phyloP scores from a whole-genome alignment of 2,888 invertebrate species.

The Aleiodes alternator region DNA sequence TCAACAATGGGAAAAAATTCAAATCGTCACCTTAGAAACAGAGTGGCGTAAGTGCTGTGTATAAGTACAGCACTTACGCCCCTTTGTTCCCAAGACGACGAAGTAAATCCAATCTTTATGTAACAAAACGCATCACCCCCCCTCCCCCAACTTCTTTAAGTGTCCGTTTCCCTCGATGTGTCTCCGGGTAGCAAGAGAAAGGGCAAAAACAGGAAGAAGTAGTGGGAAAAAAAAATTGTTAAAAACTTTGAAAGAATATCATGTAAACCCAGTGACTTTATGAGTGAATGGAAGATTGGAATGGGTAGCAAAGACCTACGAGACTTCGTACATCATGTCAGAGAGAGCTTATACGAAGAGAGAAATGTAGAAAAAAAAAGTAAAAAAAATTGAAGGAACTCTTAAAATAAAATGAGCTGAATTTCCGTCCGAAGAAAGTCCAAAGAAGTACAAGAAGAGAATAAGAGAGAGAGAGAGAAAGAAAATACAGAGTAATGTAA shows the following conservation, averaged over 20 bases:
- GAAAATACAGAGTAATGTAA: not conserved
- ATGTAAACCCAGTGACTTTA: conserved; percentile 33
- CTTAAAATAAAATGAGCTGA: conserved; percentile 1
- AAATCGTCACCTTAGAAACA: too few relatives aligned
- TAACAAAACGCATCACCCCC: too few relatives aligned
- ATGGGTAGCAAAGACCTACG: conserved; percentile 4
- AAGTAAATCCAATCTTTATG: too few relatives aligned
- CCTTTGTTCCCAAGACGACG: too few relatives aligned
- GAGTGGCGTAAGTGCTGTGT: too few relatives aligned
- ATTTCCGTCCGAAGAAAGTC: conserved; percentile 25
- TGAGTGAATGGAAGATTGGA: conserved; percentile 12
- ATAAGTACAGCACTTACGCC: too few relatives aligned
- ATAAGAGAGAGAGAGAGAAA: not conserved
- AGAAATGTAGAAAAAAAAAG: conserved; percentile 7
- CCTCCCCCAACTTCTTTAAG: not conserved
- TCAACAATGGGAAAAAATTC: too few relatives aligned
- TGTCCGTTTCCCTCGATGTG: not conserved
- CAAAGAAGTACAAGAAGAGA: conserved; percentile 23
- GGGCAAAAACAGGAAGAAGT: not conserved
- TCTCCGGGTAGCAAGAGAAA: not conserved
- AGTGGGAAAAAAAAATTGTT: not conserved
- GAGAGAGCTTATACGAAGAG: conserved; percentile 26
- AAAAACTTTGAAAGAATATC: conserved; percentile 33
- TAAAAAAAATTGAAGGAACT: not conserved
- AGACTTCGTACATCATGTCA: conserved; percentile 21